Percentiles rank a stretch among this genome's conserved stretches.
Evolutionary conservation across 2,113 vertebrate species (phyloP).

Genomic region (Rhadina sibilatrix): DNA sequence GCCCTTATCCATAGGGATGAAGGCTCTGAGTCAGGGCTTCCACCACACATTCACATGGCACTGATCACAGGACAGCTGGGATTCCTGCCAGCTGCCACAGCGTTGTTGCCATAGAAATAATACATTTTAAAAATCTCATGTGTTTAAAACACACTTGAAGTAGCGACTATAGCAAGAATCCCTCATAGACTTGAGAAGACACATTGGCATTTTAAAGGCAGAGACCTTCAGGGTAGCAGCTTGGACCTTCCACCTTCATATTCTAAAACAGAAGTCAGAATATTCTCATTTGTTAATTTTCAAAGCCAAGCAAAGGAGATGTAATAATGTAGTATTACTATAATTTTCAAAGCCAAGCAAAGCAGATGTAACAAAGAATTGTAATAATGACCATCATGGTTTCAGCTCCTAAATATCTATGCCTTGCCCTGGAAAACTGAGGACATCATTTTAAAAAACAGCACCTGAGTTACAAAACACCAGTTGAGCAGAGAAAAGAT

Average conservation of each 20-base stretch:
- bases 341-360: neutral
- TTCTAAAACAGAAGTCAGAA: neutral
- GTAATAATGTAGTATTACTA: no score
- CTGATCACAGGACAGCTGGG: neutral
- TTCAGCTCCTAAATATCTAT: neutral
- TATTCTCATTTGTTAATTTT: neutral
- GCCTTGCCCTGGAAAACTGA: neutral
- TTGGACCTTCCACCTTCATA: neutral
- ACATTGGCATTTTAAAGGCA: neutral
- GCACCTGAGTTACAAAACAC: neutral
- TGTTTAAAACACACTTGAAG: neutral
- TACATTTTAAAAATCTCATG: neutral
- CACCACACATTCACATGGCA: neutral
- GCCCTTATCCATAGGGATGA: rapidly evolving
- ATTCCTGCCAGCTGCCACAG: neutral
- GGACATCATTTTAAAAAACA: neutral
- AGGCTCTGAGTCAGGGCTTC: neutral
- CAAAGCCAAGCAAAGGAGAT: neutral
- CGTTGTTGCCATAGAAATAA: neutral
- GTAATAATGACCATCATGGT: neutral
- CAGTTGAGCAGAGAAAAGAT: neutral
- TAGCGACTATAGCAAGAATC: neutral
- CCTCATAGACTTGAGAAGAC: neutral
- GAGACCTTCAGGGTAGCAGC: neutral
- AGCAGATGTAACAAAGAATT: neutral